Percentiles rank a stretch among this genome's conserved stretches.
Conservation (phyloP, 2,113 vertebrate genomes). For the Ceuthmochares aereus region DNA sequence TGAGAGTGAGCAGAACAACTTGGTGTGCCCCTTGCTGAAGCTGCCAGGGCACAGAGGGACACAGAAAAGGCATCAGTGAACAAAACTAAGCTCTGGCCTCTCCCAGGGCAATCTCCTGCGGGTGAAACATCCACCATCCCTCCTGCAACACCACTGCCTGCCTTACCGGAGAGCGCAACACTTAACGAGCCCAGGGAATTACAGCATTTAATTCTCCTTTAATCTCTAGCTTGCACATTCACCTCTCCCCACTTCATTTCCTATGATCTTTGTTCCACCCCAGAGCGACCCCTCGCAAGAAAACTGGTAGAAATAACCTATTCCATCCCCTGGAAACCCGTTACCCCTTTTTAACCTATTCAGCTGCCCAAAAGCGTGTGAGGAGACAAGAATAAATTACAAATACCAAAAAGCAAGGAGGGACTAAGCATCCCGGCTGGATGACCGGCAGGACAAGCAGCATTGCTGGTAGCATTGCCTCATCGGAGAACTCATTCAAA, state of each 20-base stretch:
- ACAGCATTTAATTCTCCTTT: background rate
- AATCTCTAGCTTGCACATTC: background rate
- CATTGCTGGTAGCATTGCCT: background rate
- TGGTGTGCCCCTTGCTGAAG: accelerated
- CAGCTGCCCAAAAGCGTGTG: background rate
- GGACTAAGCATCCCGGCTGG: background rate
- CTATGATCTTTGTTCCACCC: background rate
- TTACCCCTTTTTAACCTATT: background rate
- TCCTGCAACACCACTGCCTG: background rate
- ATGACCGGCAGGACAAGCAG: background rate
- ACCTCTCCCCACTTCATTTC: background rate
- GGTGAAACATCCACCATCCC: background rate
- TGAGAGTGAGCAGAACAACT: background rate
- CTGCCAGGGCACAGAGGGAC: background rate
- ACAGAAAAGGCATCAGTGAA: accelerated
- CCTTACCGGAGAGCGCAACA: background rate
- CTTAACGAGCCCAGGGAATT: accelerated
- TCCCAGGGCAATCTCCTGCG: background rate
- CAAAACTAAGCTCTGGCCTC: background rate
- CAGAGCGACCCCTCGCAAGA: background rate
- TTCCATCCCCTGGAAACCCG: background rate
- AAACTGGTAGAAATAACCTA: background rate
- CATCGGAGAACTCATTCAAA: constrained; percentile 32
- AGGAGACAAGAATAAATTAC: background rate
- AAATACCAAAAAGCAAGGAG: background rate